Percentiles rank a stretch among this genome's conserved stretches.
phyloP scores from a whole-genome alignment of 2,888 invertebrate species.

The Lepeophtheirus nordmannii region DNA sequence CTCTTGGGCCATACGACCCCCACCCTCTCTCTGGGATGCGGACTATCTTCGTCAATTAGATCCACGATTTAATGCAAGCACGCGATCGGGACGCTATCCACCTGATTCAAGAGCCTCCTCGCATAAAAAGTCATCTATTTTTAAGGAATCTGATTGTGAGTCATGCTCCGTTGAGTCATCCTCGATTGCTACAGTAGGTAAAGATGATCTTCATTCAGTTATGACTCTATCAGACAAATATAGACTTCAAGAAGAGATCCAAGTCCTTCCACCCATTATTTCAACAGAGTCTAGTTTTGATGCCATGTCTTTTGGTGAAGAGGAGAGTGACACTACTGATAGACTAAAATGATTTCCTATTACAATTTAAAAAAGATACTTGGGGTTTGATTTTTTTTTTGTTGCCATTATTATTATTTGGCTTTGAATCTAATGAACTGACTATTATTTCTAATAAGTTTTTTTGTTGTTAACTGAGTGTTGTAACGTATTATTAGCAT shows the following conservation, averaged over 20 bases:
- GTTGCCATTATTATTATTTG: no score
- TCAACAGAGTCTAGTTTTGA: slow-evolving; percentile 3
- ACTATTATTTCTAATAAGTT: no score
- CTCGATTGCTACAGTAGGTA: not conserved
- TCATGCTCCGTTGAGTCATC: not conserved
- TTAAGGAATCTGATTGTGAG: not conserved
- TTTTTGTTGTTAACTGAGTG: no score
- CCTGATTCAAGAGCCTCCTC: not conserved
- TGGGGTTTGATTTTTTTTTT: no score
- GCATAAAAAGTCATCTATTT: not conserved
- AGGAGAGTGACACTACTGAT: not conserved
- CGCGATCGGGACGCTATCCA: not conserved
- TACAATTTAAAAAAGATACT: no score
- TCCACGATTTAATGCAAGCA: not conserved
- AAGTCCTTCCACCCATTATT: slow-evolving; percentile 4
- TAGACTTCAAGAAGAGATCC: slow-evolving; percentile 14
- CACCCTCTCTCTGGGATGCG: slow-evolving; percentile 11
- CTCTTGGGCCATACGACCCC: slow-evolving; percentile 9
- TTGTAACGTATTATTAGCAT: no score
- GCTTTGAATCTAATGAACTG: no score
- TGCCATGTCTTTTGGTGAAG: not conserved
- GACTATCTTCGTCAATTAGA: slow-evolving; percentile 9
- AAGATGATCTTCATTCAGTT: not conserved
- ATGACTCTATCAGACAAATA: slow-evolving; percentile 15
- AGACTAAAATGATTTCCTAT: not conserved